Evolutionary conservation across 92 coral and sea anemone genomes (phyloP), one percentile per base, ranked within the genome.

Genomic region (Pocillopora meandrina): DNA sequence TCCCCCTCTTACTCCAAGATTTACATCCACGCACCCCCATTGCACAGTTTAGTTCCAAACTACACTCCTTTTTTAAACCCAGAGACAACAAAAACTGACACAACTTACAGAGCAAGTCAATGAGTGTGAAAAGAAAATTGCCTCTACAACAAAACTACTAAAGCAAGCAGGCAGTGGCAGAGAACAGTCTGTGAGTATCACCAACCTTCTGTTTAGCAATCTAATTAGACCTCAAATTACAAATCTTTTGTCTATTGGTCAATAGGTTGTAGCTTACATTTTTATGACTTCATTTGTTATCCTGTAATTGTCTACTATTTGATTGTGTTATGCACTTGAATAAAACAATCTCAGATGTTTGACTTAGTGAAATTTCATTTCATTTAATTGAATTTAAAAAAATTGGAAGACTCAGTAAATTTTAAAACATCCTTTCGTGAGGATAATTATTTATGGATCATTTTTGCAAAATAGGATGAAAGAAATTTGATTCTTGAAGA

Each of bases 71-170:
- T 36, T 82, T 52, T 19, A 6, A 74, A 61, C 77, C 57, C 72
- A 95, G 98, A 85, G 97, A 18, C 91, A 94, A 69, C 84, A 90
- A 47, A 95, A 94, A 71, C 87, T 95, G 62, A 92, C 92, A 70
- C 95, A 93, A 11, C 87, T 93, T 12, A 90, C 93, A 10, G 82
- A 82, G 77, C 92, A 93, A 20, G 77, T 92, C 74, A 78, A 80
- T 56, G 95, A 91, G n/a, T 89, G 87, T 74, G 95, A 94, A 74
- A 80, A 90, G 82, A 95, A 92, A 87, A 74, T 90, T 76, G 82
- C 87, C 19, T 78, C 92, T 56, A 62, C 92, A 12, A 84, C 87
- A 57, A 90, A 92, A 78, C 89, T 86, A 64, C 85, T 95, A 68
- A 85, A 90, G 78, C 87, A 90, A 76, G 93, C 98, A 8, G 92